phyloP scores from a whole-genome alignment of 2,888 invertebrate species.

The Cryptocephalus primarius region DNA sequence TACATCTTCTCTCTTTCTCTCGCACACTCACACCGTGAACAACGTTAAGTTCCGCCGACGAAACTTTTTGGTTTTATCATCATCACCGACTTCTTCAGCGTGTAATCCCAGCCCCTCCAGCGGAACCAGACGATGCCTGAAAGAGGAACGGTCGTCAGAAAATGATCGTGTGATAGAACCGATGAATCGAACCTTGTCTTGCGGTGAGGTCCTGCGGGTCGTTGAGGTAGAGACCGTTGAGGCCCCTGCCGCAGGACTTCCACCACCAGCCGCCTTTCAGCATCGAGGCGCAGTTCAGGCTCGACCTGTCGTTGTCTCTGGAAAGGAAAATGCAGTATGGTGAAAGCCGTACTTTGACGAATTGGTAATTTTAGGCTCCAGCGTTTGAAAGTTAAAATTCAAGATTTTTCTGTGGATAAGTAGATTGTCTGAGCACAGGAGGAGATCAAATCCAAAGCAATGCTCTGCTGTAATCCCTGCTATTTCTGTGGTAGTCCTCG shows the following conservation, averaged over 20 bases:
- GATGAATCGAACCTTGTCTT: conserved; percentile 57
- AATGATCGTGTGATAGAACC: too few species aligned
- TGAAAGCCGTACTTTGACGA: not conserved
- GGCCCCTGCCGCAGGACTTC: conserved; percentile 84
- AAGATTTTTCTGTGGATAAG: too few species aligned
- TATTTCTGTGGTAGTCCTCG: too few species aligned
- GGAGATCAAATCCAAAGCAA: too few species aligned
- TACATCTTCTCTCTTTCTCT: too few species aligned
- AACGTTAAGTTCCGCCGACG: conserved; percentile 30
- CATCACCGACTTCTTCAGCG: conserved; percentile 78
- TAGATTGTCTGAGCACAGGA: too few species aligned
- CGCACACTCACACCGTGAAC: too few species aligned
- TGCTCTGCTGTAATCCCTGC: too few species aligned
- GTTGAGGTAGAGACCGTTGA: conserved; percentile 80
- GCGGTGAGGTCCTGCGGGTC: conserved; percentile 85
- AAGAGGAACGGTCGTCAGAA: conserved; percentile 3
- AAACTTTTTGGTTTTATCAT: conserved; percentile 80
- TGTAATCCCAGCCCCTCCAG: conserved; percentile 93
- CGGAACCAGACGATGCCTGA: conserved; percentile 88
- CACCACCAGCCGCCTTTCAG: conserved; percentile 94
- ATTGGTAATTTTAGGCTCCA: not conserved
- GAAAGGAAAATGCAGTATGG: conserved; percentile 17
- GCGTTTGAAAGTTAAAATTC: too few species aligned
- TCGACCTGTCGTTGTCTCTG: conserved; percentile 84
- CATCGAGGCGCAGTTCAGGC: conserved; percentile 86